Evolutionary conservation across 2,888 invertebrate genomes (phyloP).

Genomic region (Macrosoma leucophasiata): DNA sequence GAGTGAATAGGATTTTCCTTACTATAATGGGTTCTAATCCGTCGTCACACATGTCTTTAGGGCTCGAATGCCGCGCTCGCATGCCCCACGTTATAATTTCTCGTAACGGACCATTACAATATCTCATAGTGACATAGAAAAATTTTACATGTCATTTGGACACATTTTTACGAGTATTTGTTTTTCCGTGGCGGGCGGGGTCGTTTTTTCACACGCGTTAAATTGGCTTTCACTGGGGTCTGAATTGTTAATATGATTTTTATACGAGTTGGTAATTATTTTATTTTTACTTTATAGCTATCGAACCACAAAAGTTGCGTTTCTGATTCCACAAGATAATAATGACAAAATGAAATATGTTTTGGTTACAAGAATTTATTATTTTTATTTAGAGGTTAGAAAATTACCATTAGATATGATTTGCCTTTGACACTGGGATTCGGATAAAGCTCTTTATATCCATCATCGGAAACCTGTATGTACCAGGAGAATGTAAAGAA

Average conservation of each 20-base stretch:
- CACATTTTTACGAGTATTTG: conserved; percentile 67
- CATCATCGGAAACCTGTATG: too few relatives aligned
- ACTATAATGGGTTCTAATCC: conserved; percentile 59
- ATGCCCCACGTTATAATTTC: conserved; percentile 65
- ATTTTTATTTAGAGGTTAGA: neutral
- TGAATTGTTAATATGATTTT: conserved; percentile 25
- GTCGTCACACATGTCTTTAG: conserved; percentile 57
- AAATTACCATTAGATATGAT: neutral
- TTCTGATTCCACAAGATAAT: conserved; percentile 2
- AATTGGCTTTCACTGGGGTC: conserved; percentile 41
- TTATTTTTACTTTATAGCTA: neutral
- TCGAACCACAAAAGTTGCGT: neutral
- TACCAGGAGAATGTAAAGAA: too few relatives aligned
- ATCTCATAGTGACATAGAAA: conserved; percentile 73
- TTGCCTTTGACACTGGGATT: too few relatives aligned
- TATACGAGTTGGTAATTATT: neutral
- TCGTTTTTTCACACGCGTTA: conserved; percentile 54
- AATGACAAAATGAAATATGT: conserved; percentile 3
- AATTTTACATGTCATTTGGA: conserved; percentile 72
- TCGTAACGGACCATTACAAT: conserved; percentile 73
- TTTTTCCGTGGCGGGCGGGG: conserved; percentile 64
- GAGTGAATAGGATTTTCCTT: conserved; percentile 60
- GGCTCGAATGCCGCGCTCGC: conserved; percentile 61
- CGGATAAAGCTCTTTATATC: too few relatives aligned
- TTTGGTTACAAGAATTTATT: too few relatives aligned